Evolutionary conservation across 1,140 invertebrate genomes (phyloP), one percentile per base, ranked within the genome.

Genomic region (Penaeus indicus): DNA sequence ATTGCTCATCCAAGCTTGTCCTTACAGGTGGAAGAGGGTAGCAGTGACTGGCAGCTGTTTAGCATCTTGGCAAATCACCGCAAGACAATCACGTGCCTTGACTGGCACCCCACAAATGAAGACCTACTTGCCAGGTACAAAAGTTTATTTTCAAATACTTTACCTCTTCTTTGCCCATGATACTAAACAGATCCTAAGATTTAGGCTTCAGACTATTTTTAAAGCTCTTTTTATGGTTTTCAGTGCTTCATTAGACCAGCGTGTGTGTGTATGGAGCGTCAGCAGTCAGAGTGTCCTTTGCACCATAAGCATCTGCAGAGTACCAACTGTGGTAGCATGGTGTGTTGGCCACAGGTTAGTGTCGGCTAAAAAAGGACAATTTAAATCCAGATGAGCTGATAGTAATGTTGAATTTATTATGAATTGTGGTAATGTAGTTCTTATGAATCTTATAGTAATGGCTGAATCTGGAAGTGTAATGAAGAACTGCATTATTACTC

Each of bases 61-160:
- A 93, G 93, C 72, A 94, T 94, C 85, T 92, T 94, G 91, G 93
- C 94, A 16, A 93, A 93, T 83, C 93, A 94, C 91, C 93, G 93
- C 79, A 94, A 94, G 88, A 93, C 93, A 22, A 93, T 94, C 47
- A 93, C 93, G 25, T 92, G 92, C 5, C 92, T 94, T 67, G 91
- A 89, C 90, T 69, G 92, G 94, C 90, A 91, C 67, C 90, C 90
- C 4, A 83, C 84, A 21, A 86, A 75, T 67, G 88, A 89, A 32
- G 90, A 91, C 60, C 69, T 89, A n/a, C 54, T 91, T 5, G 90
- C 90, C 21, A 91, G 90, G 90, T 89, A 13, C 18, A 11, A 7
- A 75, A 75, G 72, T 75, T 75, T 0, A 8, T 2, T 25, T 75
- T 27, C 5, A 13, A 19, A 21, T 10, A 47, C 0, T 62, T n/a